phyloP scores from a whole-genome alignment of 2,113 vertebrate species.

The Tapirus terrestris region DNA sequence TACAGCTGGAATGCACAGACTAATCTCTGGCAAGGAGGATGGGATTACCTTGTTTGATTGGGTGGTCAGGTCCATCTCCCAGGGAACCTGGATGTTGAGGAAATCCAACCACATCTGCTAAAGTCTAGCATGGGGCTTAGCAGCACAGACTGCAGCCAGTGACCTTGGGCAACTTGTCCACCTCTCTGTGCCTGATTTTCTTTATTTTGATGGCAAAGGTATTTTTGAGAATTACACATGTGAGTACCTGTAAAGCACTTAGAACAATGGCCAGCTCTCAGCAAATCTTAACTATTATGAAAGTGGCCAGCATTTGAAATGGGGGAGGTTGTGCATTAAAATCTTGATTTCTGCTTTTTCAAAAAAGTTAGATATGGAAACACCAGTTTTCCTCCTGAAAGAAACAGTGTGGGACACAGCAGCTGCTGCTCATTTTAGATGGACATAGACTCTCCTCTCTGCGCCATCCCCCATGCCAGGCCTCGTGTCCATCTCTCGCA shows the following conservation, averaged over 20 bases:
- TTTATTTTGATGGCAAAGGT: background rate
- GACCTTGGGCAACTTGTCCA: background rate
- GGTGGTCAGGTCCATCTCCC: background rate
- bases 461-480: fast-evolving
- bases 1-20: background rate
- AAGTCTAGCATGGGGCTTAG: background rate
- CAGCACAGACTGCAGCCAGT: background rate
- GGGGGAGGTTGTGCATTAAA: background rate
- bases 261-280: background rate
- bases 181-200: background rate
- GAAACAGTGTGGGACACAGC: fast-evolving
- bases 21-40: background rate
- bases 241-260: background rate
- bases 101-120: fast-evolving
- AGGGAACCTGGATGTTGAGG: background rate
- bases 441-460: fast-evolving
- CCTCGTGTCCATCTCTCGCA: background rate
- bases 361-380: background rate
- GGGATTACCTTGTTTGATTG: background rate
- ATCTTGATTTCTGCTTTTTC: background rate
- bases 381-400: background rate
- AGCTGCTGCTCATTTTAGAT: background rate
- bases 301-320: background rate
- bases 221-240: background rate
- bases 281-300: background rate